Evolutionary conservation across 2,888 invertebrate genomes (phyloP), one percentile per base, ranked within the genome.

Genomic region (Ophion ventricosus): DNA sequence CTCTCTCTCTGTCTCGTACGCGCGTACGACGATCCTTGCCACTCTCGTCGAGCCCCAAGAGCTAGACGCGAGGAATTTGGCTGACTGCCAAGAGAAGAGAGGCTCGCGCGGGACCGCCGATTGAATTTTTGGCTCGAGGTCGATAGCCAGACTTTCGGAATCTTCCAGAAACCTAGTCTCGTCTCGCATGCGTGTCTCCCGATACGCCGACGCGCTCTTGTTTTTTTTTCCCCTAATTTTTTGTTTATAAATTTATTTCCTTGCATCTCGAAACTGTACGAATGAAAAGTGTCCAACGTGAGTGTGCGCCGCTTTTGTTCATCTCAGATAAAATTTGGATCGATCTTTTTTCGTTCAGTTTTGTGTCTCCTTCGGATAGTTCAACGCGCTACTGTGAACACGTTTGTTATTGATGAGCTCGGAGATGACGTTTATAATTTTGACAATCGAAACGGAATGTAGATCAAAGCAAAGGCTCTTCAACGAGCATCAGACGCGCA

Each of bases 81-180:
- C 86, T 87, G 80, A 78, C 83, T 80, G 87, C 87, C 87, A 87
- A 84, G 78, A 80, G 69, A 64, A 35, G 40, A 73, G 63, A 56
- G 70, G 64, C 26, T 25, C 72, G 40, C 72, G 85, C 85, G 84
- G 80, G 85, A 85, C 70, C 75, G 84, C 83, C 86, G 87, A 87
- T 87, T 86, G 87, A 87, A 85, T 85, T 86, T 87, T 86, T 87
- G 87, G 87, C 86, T 84, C 87, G 87, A 87, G 87, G 87, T 87
- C 85, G 87, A 87, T 86, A 87, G 86, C 87, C 85, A 87, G 86
- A 87, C 87, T 85, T 85, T 85, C 78, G 85, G 87, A 87, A 87
- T 87, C 83, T 87, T 86, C 85, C 85, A 85, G 85, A 86, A 86
- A 84, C 78, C 85, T 61, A 76, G 86, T 84, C 85, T 80, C 82